Evolutionary conservation across 2,113 vertebrate genomes (phyloP), one percentile per base, ranked within the genome.

Genomic region (Salvelinus namaycush): DNA sequence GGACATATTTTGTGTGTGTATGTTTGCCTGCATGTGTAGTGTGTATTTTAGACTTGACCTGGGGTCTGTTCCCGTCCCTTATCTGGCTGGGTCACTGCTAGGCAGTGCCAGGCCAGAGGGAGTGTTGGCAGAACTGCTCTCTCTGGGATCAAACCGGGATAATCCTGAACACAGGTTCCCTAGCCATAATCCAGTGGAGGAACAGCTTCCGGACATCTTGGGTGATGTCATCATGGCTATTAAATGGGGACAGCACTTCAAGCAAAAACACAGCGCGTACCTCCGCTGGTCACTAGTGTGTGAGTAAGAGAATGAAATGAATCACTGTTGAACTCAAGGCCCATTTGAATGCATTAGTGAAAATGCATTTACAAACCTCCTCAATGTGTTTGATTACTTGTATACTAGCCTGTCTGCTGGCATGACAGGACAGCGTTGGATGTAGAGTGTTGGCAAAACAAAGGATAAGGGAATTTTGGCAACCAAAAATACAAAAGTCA

Each of bases 161-260:
- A 69, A 69, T 69, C 31, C 68, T 18, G 68, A 13, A 16, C 34
- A 20, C 68, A 69, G 34, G 68, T 39, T 29, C 27, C 65, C 26
- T 16, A 3, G 5, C 27, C 5, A 16, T 5, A 67, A 67, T 27
- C 27, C n/a, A 27, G 12, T 6, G 5, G 29, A 69, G 20, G 68
- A 7, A 20, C 7, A 44, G 68, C 26, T 34, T 69, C n/a, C 5
- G 20, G 68, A 39, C 68, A 7, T 69, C 20, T 34, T 44, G 39
- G 39, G 68, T 69, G 68, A 69, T 64, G 62, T 64, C 62, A 64
- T 64, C 8, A 1, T 26, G n/a, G n/a, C 22, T 5, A 22, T 26
- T n/a, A 64, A 64, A 39, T 14, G 26, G 68, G 68, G 68, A n/a
- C 68, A 69, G 68, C 34, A 22, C 68, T 69, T 34, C 18, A 22